These are phyloP conservation scores for Epicampocera succincta DNA, from an alignment of 2,888 invertebrate species.

Conservation along the genomic window DNA sequence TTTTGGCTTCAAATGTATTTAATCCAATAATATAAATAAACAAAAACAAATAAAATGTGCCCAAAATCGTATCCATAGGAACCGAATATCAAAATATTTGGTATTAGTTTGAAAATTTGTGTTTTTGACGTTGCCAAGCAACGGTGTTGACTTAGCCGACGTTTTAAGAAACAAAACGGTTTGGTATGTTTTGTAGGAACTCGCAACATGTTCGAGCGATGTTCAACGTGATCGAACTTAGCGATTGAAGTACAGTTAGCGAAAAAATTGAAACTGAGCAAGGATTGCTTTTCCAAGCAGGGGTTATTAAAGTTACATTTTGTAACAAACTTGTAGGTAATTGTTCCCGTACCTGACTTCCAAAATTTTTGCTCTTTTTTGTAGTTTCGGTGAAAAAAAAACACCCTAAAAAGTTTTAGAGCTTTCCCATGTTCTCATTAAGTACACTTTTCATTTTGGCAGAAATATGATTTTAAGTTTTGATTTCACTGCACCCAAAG, in stretches of 20 bases:
- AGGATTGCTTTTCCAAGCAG: background rate
- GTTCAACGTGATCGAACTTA: constrained; percentile 24
- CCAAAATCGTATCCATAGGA: constrained; percentile 3
- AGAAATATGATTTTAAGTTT: too few relatives aligned
- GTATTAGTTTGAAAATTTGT: constrained; percentile 56
- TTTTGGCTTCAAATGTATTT: too few relatives aligned
- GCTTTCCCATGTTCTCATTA: too few relatives aligned
- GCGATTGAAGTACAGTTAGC: constrained; percentile 2
- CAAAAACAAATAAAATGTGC: constrained; percentile 47
- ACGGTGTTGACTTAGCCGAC: constrained; percentile 47
- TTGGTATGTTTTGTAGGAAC: background rate
- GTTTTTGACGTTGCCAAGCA: constrained; percentile 66
- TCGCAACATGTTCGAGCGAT: constrained; percentile 44
- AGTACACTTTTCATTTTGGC: too few relatives aligned
- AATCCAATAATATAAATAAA: background rate
- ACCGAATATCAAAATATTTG: constrained; percentile 10
- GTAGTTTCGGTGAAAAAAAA: too few relatives aligned
- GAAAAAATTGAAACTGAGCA: background rate
- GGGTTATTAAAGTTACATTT: too few relatives aligned
- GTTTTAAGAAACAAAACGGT: background rate
- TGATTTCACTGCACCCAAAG: too few relatives aligned
- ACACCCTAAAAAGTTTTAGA: too few relatives aligned
- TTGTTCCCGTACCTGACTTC: too few relatives aligned
- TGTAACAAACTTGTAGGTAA: too few relatives aligned
- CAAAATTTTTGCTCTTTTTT: too few relatives aligned